Percentiles rank a stretch among this genome's conserved stretches.
Conservation (phyloP, 2,888 invertebrate species). For the Lithophane leautieri region DNA sequence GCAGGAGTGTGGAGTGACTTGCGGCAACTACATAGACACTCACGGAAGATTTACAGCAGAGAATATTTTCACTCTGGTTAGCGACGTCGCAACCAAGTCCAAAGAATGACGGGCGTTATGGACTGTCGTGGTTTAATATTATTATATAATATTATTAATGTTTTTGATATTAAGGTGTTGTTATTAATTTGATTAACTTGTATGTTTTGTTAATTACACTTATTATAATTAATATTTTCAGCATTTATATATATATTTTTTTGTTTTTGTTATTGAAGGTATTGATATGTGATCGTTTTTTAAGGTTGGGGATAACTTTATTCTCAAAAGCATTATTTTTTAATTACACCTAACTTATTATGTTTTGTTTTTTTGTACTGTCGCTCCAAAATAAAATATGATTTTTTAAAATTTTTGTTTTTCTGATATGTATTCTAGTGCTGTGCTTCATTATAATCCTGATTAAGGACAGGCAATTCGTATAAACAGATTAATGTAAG, state of each 20-base stretch:
- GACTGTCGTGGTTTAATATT: background rate
- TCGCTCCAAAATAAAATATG: background rate
- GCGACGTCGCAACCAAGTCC: constrained; percentile 83
- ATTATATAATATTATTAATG: background rate
- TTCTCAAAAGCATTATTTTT: background rate
- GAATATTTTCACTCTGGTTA: constrained; percentile 84
- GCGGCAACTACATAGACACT: constrained; percentile 83
- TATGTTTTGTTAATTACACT: background rate
- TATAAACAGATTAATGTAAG: background rate
- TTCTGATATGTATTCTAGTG: background rate
- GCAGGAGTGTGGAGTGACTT: constrained; percentile 88
- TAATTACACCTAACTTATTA: background rate
- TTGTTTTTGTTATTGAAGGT: background rate
- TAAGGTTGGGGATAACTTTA: background rate
- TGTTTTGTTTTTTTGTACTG: background rate
- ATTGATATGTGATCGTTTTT: background rate
- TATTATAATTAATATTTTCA: too few species aligned
- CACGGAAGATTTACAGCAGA: constrained; percentile 86
- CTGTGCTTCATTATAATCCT: background rate
- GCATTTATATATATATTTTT: too few species aligned
- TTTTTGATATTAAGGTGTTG: background rate
- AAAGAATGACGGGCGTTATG: constrained; percentile 68
- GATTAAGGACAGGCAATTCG: background rate
- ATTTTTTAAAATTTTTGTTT: background rate
- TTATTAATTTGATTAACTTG: background rate